Evolutionary conservation across 1,140 invertebrate genomes (phyloP), one percentile per base, ranked within the genome.

Genomic region (Homarus americanus): DNA sequence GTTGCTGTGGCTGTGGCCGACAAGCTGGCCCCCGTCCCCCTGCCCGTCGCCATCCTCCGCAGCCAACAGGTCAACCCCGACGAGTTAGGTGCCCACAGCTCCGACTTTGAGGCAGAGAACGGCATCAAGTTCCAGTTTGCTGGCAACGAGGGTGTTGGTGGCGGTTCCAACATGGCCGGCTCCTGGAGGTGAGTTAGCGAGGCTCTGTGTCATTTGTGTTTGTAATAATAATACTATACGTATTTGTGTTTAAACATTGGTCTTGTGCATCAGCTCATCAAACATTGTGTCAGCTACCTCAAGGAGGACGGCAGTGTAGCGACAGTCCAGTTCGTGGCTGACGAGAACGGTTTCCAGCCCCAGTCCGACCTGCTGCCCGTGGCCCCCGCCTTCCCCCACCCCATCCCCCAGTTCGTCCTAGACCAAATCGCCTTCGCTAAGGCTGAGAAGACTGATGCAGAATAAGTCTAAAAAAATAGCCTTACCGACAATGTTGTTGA

Each of bases 41-140:
- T 58, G 9, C 36, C 44, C 2, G 88, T 90, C 28, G 49, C 53
- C n/a, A 90, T 90, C 44, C 80, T 90, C 32, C 66, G 72, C 20
- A 82, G 82, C 41, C 2, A 28, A 20, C 88, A 90, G 73, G 44
- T 66, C 32, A 90, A 90, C 88, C 88, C 88, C 24, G 88, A 90
- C 80, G 69, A 28, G 5, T 2, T 66, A 9, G 88, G 88, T 32
- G 72, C 82, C 69, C 88, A 90, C 88, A 90, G 88, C 80, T 83
- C 88, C 17, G 82, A 84, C 80, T 90, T 90, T 69, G 88, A 90
- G 72, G 36, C 80, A 20, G 88, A 90, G 44, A 73, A 90, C 80
- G 88, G 88, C 69, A 90, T 84, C 72, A 63, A 34, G 1, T 73
- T 90, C 69, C 36, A 82, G n/a, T 58, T 82, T 41, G 73, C 87